Percentiles rank a stretch among this genome's conserved stretches.
These are phyloP conservation scores for Noctua janthina DNA, from an alignment of 2,888 invertebrate species.

Conservation along the genomic window DNA sequence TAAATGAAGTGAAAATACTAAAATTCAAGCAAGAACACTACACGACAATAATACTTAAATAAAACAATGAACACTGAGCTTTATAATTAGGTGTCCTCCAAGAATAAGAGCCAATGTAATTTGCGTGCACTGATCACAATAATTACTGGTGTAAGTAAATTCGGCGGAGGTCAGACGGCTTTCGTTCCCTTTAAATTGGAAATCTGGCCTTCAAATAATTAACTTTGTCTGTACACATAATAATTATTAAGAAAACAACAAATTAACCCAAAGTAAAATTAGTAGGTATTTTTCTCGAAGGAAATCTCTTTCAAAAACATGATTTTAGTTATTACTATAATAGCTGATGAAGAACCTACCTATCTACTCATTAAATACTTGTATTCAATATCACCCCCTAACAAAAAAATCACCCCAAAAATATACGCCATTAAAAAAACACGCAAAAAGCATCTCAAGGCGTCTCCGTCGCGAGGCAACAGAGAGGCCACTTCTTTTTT, in stretches of 20 bases:
- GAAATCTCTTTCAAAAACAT: background rate
- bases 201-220: background rate
- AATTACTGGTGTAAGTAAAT: slow-evolving; percentile 33
- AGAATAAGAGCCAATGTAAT: slow-evolving; percentile 20
- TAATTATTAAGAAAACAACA: background rate
- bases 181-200: background rate
- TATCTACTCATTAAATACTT: background rate
- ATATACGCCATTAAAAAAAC: slow-evolving; percentile 56
- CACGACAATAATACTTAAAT: background rate
- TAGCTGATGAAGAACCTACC: background rate
- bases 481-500: slow-evolving; percentile 86
- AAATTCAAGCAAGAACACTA: background rate
- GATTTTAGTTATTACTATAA: no score
- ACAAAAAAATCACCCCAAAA: slow-evolving; percentile 33
- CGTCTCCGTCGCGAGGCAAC: slow-evolving; percentile 81
- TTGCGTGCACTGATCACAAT: slow-evolving; percentile 33
- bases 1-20: background rate
- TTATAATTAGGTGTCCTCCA: slow-evolving; percentile 31
- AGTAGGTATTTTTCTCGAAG: background rate
- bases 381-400: background rate
- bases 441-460: slow-evolving; percentile 70
- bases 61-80: background rate
- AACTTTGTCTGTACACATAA: background rate
- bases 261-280: background rate
- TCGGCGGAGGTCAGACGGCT: slow-evolving; percentile 10